Percentiles rank a stretch among this genome's conserved stretches.
These are phyloP conservation scores for Abscondita cerata DNA, from an alignment of 2,888 invertebrate species.

Conservation along the genomic window DNA sequence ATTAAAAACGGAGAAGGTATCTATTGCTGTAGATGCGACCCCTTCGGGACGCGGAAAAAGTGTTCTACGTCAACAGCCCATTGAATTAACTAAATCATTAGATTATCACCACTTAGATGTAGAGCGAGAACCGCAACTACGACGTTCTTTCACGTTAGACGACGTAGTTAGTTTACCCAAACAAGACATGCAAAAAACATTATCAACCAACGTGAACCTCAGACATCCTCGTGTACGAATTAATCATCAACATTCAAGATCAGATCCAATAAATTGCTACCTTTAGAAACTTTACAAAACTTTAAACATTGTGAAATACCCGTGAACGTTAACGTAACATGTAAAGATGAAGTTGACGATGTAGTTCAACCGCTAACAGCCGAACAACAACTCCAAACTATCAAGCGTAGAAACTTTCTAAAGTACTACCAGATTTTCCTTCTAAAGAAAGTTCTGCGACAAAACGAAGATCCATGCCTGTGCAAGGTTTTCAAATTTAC, in stretches of 20 bases:
- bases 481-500: slow-evolving; percentile 55
- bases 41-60: slow-evolving; percentile 76
- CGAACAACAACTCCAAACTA: slow-evolving; percentile 75
- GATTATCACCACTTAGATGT: slow-evolving; percentile 55
- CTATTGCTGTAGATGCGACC: slow-evolving; percentile 81
- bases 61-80: slow-evolving; percentile 77
- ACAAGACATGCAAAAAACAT: slow-evolving; percentile 46
- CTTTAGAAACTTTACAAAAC: slow-evolving; percentile 41
- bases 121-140: slow-evolving; percentile 49
- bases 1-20: slow-evolving; percentile 70
- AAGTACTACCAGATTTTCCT: slow-evolving; percentile 80
- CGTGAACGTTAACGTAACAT: slow-evolving; percentile 77
- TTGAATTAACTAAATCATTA: slow-evolving; percentile 74
- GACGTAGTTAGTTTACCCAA: slow-evolving; percentile 51
- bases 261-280: slow-evolving; percentile 66
- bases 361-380: slow-evolving; percentile 62
- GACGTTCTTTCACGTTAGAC: slow-evolving; percentile 60
- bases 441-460: slow-evolving; percentile 50
- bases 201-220: slow-evolving; percentile 54
- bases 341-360: slow-evolving; percentile 64
- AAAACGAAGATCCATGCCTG: slow-evolving; percentile 72
- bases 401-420: slow-evolving; percentile 81
- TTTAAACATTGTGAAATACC: slow-evolving; percentile 58
- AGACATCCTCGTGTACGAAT: slow-evolving; percentile 58
- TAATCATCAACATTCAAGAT: slow-evolving; percentile 70